Evolutionary conservation across 2,113 vertebrate species (phyloP).

Genomic region (Cryptomyrus ogoouensis): DNA sequence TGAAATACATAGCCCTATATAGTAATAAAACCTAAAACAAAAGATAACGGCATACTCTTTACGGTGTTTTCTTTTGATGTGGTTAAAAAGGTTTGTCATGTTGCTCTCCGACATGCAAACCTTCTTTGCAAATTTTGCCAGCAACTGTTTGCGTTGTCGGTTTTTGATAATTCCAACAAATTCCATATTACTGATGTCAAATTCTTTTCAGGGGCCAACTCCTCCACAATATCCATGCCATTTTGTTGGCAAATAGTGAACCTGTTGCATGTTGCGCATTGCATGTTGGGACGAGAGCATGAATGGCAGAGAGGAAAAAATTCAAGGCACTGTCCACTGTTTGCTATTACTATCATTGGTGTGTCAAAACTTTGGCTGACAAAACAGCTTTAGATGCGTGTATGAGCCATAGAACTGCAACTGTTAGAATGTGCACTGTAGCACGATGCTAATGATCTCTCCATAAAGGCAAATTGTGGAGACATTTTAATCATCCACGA

Average conservation of each 20-base stretch:
- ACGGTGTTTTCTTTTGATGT: no score
- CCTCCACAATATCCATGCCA: background rate
- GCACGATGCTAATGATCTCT: background rate
- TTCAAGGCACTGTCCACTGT: background rate
- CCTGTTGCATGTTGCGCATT: background rate
- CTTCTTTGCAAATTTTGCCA: background rate
- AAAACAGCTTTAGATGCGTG: background rate
- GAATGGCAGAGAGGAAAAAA: background rate
- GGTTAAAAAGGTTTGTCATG: no score
- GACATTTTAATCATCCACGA: background rate
- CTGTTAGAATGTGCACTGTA: background rate
- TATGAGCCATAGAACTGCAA: background rate
- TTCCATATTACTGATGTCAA: background rate
- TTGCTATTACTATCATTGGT: background rate
- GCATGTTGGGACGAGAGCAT: background rate
- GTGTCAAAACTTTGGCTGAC: background rate
- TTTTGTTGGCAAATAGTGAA: background rate
- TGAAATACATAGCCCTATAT: no score
- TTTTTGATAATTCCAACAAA: background rate
- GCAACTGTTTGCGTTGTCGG: background rate
- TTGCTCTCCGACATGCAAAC: no score
- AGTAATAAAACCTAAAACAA: no score
- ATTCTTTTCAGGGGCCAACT: background rate
- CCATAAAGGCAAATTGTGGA: background rate
- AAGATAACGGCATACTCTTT: no score